Evolutionary conservation across 1,140 invertebrate species (phyloP).

Genomic region (Scaptodrosophila lebanonensis): DNA sequence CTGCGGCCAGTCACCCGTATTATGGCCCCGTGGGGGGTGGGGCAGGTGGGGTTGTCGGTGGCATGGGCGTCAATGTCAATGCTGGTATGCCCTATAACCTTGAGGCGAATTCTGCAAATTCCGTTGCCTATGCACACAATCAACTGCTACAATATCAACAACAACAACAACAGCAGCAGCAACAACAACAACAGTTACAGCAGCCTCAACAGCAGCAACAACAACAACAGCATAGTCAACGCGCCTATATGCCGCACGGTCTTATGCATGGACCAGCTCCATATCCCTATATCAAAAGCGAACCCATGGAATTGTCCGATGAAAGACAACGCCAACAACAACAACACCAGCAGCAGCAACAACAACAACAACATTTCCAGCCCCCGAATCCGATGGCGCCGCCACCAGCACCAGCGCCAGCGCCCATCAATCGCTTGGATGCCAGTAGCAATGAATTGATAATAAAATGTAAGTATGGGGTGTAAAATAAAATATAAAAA

Average conservation of each 20-base stretch:
- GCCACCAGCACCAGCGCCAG: conserved; percentile 54
- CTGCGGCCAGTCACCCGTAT: conserved; percentile 41
- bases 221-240: conserved; percentile 34
- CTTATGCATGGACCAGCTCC: conserved; percentile 36
- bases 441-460: conserved; percentile 45
- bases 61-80: conserved; percentile 37
- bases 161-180: conserved; percentile 40
- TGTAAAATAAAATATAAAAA: conserved; percentile 7
- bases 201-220: conserved; percentile 19
- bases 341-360: conserved; percentile 23
- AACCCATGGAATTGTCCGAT: conserved; percentile 41
- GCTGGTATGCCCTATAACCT: conserved; percentile 51
- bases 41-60: neutral
- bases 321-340: conserved; percentile 26
- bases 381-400: conserved; percentile 53
- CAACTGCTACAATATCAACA: conserved; percentile 67
- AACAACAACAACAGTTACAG: conserved; percentile 38
- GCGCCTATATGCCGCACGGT: conserved; percentile 51
- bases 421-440: conserved; percentile 38
- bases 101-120: conserved; percentile 53
- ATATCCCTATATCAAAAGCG: conserved; percentile 64
- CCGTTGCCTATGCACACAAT: conserved; percentile 65
- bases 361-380: conserved; percentile 18
- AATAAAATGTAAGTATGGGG: conserved; percentile 62
- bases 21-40: conserved; percentile 28